These are phyloP conservation scores for Cuniculus paca DNA, from an alignment of 2,797 vertebrate species.

Conservation along the genomic window DNA sequence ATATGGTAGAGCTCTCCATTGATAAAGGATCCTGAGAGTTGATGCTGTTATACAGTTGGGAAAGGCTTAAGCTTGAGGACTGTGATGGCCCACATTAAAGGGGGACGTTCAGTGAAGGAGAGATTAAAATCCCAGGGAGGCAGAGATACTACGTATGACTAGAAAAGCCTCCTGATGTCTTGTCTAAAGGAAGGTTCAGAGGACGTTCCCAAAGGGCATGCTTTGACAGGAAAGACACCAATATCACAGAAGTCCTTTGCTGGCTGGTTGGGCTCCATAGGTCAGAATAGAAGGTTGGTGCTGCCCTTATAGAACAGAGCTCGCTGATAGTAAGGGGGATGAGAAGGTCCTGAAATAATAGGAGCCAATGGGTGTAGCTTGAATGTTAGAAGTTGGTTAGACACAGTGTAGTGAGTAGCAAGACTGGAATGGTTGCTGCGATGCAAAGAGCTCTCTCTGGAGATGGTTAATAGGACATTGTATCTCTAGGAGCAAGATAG, in stretches of 20 bases:
- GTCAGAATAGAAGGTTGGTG: not conserved
- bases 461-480: not conserved
- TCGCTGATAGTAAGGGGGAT: not conserved
- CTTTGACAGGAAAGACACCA: not conserved
- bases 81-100: not conserved
- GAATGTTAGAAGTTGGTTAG: not conserved
- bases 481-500: not conserved
- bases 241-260: not conserved
- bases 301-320: not conserved
- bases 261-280: not conserved
- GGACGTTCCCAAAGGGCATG: not conserved
- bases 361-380: not conserved
- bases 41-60: not conserved
- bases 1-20: not conserved
- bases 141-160: not conserved
- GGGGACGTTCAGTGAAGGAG: not conserved
- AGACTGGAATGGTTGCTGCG: not conserved
- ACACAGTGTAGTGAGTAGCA: not conserved
- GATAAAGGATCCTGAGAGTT: not conserved
- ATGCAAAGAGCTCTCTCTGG: not conserved
- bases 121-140: not conserved
- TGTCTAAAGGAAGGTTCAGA: not conserved
- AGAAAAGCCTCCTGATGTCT: not conserved
- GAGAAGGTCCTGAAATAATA: slow-evolving; percentile 1
- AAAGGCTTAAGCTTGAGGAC: not conserved